These are phyloP conservation scores for Protobothrops mucrosquamatus DNA, from an alignment of 2,113 vertebrate genomes.

Conservation along the genomic window DNA sequence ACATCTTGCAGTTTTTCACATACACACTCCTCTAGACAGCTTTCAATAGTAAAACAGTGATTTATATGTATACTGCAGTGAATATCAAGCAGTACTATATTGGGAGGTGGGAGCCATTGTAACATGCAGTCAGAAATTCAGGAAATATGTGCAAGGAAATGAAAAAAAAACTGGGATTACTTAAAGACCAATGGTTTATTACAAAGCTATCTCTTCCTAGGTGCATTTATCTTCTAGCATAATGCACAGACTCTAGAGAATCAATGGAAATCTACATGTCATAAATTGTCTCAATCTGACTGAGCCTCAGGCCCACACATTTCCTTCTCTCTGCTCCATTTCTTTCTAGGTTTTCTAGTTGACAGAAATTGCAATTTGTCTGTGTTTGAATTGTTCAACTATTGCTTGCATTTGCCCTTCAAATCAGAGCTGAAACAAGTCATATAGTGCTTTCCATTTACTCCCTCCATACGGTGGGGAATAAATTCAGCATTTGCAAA, in stretches of 20 bases:
- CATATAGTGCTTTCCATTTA: neutral
- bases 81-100: neutral
- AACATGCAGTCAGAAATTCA: slow-evolving; percentile 15
- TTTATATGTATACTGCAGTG: neutral
- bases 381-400: neutral
- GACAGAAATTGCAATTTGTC: neutral
- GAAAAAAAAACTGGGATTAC: neutral
- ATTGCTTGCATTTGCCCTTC: neutral
- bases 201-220: neutral
- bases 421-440: neutral
- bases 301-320: neutral
- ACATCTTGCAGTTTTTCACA: neutral
- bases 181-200: neutral
- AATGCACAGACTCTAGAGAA: neutral
- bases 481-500: neutral
- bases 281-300: neutral
- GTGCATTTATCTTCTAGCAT: neutral
- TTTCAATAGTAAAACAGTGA: neutral
- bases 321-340: neutral
- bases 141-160: neutral
- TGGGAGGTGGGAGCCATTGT: neutral
- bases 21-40: neutral
- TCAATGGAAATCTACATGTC: neutral
- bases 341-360: neutral
- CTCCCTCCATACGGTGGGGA: neutral